A percentile compares a stretch with the other conserved stretches of the same genome.
Evolutionary conservation across 1,140 invertebrate genomes (phyloP).

Genomic region (Condylostylus longicornis): DNA sequence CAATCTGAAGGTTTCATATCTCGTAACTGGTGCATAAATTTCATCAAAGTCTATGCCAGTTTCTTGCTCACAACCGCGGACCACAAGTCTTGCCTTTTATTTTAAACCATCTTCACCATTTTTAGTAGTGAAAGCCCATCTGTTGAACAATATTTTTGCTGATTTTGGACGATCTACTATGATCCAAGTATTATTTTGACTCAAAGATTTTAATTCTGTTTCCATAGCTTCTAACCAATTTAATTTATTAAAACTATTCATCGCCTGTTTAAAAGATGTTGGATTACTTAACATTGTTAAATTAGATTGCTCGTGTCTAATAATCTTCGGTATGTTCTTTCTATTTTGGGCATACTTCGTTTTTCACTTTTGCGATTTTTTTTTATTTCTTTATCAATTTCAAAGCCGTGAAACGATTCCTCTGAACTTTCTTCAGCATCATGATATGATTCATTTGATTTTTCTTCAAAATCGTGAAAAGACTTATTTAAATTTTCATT

Average conservation of each 20-base stretch:
- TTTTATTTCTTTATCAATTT: no score
- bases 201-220: slow-evolving; percentile 23
- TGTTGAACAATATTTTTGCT: slow-evolving; percentile 24
- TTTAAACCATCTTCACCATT: slow-evolving; percentile 15
- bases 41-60: slow-evolving; percentile 19
- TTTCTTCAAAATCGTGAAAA: no score
- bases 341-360: no score
- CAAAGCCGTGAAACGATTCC: no score
- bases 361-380: no score
- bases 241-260: slow-evolving; percentile 14
- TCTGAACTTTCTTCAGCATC: no score
- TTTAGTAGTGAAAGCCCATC: slow-evolving; percentile 24
- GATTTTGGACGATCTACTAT: slow-evolving; percentile 21
- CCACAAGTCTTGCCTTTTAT: slow-evolving; percentile 28
- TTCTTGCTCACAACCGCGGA: slow-evolving; percentile 25
- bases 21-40: slow-evolving; percentile 10
- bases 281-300: no score
- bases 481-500: no score
- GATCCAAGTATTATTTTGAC: slow-evolving; percentile 24
- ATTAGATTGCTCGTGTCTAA: no score
- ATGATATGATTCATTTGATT: no score
- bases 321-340: no score
- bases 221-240: slow-evolving; percentile 26
- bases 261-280: no score
- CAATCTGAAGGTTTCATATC: slow-evolving; percentile 17